A percentile compares a stretch with the other conserved stretches of the same genome.
phyloP scores from a whole-genome alignment of 92 coral and sea anemone genomes.

The Desmophyllum pertusum region DNA sequence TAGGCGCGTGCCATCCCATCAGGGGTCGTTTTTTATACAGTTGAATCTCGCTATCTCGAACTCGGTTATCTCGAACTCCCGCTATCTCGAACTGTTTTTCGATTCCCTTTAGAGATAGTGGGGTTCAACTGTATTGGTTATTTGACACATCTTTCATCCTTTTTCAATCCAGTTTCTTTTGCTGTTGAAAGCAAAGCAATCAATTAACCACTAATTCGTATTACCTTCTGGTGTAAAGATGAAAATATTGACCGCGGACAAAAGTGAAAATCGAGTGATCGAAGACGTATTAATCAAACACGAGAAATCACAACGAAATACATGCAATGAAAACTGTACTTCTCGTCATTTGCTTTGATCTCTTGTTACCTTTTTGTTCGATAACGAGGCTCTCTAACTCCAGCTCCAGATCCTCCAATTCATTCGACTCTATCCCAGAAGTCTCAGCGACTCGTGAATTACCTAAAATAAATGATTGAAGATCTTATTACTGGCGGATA shows the following conservation, averaged over 20 bases:
- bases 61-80: too few relatives aligned
- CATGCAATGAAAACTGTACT: too few relatives aligned
- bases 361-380: neutral
- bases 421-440: slow-evolving; percentile 14
- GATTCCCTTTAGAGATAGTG: too few relatives aligned
- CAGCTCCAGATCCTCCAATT: slow-evolving; percentile 24
- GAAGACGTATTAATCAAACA: neutral
- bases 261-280: neutral
- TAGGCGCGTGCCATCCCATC: too few relatives aligned
- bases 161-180: neutral
- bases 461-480: neutral
- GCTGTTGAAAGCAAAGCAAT: neutral
- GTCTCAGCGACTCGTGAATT: slow-evolving; percentile 4
- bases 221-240: neutral
- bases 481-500: neutral
- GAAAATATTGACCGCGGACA: neutral
- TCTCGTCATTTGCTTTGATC: too few relatives aligned
- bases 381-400: slow-evolving; percentile 25
- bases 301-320: neutral
- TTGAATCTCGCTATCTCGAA: too few relatives aligned
- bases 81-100: too few relatives aligned
- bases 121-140: too few relatives aligned
- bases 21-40: too few relatives aligned
- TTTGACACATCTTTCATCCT: too few relatives aligned
- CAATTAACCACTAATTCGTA: too few relatives aligned